These are phyloP conservation scores for Octodon degus DNA, from an alignment of 2,113 vertebrate genomes.

Conservation along the genomic window DNA sequence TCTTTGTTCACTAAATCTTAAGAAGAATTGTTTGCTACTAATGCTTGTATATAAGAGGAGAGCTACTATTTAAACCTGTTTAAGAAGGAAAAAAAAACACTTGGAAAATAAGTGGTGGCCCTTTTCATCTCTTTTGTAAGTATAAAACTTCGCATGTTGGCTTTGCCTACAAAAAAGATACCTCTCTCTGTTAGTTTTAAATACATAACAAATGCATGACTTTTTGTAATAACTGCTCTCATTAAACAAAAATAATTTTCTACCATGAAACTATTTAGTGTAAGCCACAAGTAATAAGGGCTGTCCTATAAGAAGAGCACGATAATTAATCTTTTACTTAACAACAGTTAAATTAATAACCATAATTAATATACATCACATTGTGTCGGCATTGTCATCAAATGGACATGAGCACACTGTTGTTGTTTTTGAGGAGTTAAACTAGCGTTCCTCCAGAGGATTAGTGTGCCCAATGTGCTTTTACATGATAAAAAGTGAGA, in stretches of 20 bases:
- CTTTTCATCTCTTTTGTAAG: background rate
- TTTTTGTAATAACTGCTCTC: constrained; percentile 78
- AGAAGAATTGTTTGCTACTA: background rate
- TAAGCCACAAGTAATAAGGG: constrained; percentile 73
- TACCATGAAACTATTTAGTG: constrained; percentile 66
- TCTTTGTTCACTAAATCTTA: constrained; percentile 18
- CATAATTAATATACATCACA: constrained; percentile 82
- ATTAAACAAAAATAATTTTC: constrained; percentile 71
- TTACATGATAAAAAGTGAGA: constrained; percentile 81
- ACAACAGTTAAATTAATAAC: constrained; percentile 83
- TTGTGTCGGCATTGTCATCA: constrained; percentile 76
- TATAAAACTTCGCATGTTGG: background rate
- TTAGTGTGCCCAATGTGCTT: constrained; percentile 79
- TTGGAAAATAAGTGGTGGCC: background rate
- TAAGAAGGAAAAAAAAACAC: background rate
- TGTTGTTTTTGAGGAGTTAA: constrained; percentile 81
- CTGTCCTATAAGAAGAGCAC: constrained; percentile 65
- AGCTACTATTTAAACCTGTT: background rate
- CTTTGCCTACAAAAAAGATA: constrained; percentile 31
- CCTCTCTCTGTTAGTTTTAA: constrained; percentile 71
- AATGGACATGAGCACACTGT: constrained; percentile 66
- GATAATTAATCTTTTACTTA: constrained; percentile 79
- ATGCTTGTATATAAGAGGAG: background rate
- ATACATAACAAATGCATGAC: constrained; percentile 79
- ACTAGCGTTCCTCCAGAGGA: constrained; percentile 75